Evolutionary conservation across 1,140 invertebrate genomes (phyloP).

Genomic region (Macrotrachela quadricornifera): DNA sequence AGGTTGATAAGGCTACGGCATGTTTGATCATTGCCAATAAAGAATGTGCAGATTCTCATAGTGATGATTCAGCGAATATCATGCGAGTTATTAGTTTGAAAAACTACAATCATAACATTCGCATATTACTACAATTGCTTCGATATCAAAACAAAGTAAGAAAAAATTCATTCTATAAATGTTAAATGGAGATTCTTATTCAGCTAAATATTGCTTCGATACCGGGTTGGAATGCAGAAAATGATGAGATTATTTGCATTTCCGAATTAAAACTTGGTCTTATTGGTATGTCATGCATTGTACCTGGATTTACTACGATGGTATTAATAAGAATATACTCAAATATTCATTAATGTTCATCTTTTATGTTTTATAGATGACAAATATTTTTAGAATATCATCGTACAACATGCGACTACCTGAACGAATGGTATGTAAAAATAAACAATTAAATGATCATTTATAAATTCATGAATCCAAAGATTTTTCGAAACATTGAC

Average conservation of each 20-base stretch:
- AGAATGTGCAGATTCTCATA: slow-evolving; percentile 93
- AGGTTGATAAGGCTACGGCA: slow-evolving; percentile 95
- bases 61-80: slow-evolving; percentile 86
- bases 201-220: neutral
- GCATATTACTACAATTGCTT: slow-evolving; percentile 94
- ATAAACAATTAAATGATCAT: no score
- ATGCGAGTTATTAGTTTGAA: slow-evolving; percentile 98
- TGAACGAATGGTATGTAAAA: slow-evolving; percentile 47
- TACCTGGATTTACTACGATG: slow-evolving; percentile 98
- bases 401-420: slow-evolving; percentile 44
- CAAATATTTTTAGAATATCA: no score
- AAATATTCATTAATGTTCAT: no score
- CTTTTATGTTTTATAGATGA: no score
- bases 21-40: slow-evolving; percentile 94
- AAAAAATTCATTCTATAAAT: neutral
- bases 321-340: slow-evolving; percentile 41
- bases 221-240: neutral
- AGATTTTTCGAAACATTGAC: no score
- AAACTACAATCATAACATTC: slow-evolving; percentile 92
- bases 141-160: slow-evolving; percentile 95
- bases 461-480: no score
- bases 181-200: no score
- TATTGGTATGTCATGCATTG: slow-evolving; percentile 84
- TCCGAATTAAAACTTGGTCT: slow-evolving; percentile 91
- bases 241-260: slow-evolving; percentile 27